Evolutionary conservation across 2,888 invertebrate genomes (phyloP).

Genomic region (Himalopsyche tibetana): DNA sequence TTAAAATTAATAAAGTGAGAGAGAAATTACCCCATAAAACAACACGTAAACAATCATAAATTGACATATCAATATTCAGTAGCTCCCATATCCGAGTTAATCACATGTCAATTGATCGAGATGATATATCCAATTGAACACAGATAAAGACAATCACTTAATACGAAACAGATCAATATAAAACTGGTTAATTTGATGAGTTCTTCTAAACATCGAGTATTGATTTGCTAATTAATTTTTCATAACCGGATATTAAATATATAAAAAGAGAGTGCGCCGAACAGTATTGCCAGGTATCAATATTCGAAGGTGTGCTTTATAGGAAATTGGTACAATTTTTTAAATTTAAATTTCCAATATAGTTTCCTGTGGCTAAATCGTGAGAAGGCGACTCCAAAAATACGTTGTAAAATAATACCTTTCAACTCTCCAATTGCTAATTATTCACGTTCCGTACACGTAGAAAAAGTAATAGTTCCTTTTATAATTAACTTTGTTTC

Average conservation of each 20-base stretch:
- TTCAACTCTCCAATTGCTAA: conserved; percentile 31
- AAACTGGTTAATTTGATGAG: conserved; percentile 36
- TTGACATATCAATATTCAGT: conserved; percentile 33
- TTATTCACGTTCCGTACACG: conserved; percentile 18
- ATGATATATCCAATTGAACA: conserved; percentile 27
- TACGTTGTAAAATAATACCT: conserved; percentile 39
- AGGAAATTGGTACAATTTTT: conserved; percentile 36
- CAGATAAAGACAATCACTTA: neutral
- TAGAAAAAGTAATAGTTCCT: neutral
- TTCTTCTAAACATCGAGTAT: conserved; percentile 13
- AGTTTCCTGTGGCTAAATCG: conserved; percentile 15
- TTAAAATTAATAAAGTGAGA: conserved; percentile 27
- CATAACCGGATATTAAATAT: conserved; percentile 18
- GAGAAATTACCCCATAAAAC: conserved; percentile 32
- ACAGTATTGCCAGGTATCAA: neutral
- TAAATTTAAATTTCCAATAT: conserved; percentile 10
- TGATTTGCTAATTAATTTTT: conserved; percentile 31
- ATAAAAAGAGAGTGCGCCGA: conserved; percentile 32
- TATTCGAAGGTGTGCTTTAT: conserved; percentile 22
- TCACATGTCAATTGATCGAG: conserved; percentile 14
- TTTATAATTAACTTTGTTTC: conserved; percentile 14
- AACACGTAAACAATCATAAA: conserved; percentile 31
- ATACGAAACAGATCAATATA: neutral
- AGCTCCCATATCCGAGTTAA: neutral
- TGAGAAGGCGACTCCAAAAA: conserved; percentile 13